phyloP scores from a whole-genome alignment of 2,888 invertebrate species.

The Mythimna impura region DNA sequence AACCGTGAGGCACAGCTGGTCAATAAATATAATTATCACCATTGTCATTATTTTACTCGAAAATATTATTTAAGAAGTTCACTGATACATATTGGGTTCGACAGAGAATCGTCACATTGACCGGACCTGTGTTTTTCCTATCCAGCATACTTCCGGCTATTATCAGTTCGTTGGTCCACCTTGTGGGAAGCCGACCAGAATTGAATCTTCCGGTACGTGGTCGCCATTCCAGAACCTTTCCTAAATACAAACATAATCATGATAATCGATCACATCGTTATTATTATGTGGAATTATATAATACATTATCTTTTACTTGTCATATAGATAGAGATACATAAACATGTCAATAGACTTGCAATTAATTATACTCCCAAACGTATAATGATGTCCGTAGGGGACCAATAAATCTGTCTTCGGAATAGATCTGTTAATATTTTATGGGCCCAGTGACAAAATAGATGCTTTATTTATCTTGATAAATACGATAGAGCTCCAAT shows the following conservation, averaged over 20 bases:
- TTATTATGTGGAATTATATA: background rate
- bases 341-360: constrained; percentile 42
- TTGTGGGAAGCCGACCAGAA: background rate
- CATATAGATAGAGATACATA: background rate
- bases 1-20: no score
- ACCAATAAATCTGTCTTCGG: constrained; percentile 53
- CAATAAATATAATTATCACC: no score
- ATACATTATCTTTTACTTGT: background rate
- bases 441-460: constrained; percentile 40
- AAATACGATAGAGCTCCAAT: constrained; percentile 18
- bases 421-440: constrained; percentile 55
- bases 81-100: background rate
- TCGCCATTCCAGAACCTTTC: background rate
- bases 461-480: constrained; percentile 49
- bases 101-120: background rate
- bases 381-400: constrained; percentile 54
- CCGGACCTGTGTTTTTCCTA: background rate
- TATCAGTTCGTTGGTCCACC: background rate
- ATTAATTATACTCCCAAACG: constrained; percentile 50
- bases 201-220: no score
- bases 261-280: background rate
- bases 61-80: no score
- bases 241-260: background rate
- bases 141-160: no score
- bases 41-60: no score